Percentiles rank a stretch among this genome's conserved stretches.
These are phyloP conservation scores for Picus viridis DNA, from an alignment of 2,797 vertebrate genomes.

Conservation along the genomic window DNA sequence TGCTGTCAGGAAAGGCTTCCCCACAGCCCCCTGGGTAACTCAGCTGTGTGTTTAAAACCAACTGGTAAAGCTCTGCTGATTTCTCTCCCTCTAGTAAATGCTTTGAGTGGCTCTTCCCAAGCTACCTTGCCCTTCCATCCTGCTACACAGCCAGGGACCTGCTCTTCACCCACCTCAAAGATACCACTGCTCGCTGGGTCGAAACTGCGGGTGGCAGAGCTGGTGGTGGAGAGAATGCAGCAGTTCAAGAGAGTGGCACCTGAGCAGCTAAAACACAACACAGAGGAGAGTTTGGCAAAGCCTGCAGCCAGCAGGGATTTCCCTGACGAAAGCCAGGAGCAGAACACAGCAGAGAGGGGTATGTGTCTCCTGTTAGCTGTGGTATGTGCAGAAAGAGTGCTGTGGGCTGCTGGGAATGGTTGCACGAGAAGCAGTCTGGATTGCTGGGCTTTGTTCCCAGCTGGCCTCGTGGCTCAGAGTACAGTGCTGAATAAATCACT, in stretches of 20 bases:
- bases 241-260: slow-evolving; percentile 87
- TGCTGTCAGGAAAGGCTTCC: background rate
- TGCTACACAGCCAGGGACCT: background rate
- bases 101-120: background rate
- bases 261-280: slow-evolving; percentile 74
- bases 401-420: background rate
- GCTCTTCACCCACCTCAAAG: slow-evolving; percentile 28
- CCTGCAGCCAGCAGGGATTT: background rate
- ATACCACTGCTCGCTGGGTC: background rate
- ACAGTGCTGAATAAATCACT: slow-evolving; percentile 3
- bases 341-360: slow-evolving; percentile 46
- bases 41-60: background rate
- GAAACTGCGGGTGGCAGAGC: slow-evolving; percentile 75
- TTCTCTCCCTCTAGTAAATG: slow-evolving; percentile 30
- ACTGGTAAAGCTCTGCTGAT: background rate
- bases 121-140: background rate
- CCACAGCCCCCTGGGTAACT: background rate
- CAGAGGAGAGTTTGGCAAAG: background rate
- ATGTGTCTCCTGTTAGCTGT: background rate
- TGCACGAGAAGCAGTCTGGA: background rate
- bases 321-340: slow-evolving; percentile 3
- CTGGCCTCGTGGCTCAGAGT: background rate
- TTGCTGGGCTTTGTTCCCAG: slow-evolving; percentile 6
- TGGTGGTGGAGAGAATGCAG: slow-evolving; percentile 88
- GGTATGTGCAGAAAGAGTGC: background rate